Evolutionary conservation across 2,113 vertebrate species (phyloP).

Genomic region (Pithys albifrons): DNA sequence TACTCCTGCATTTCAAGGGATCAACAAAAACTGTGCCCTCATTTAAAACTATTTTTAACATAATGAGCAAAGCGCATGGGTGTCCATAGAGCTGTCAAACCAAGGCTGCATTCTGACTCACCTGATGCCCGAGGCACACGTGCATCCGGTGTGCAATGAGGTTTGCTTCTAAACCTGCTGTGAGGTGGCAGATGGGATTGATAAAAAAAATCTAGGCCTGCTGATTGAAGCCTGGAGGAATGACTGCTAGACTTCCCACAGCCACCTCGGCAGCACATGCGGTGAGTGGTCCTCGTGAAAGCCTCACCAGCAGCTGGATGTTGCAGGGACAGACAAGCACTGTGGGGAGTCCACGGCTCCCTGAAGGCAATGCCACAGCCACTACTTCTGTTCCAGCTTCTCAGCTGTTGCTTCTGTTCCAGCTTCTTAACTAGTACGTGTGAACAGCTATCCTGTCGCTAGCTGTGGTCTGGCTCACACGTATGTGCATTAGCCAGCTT

Average conservation of each 20-base stretch:
- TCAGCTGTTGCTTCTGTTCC: neutral
- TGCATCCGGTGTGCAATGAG: neutral
- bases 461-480: neutral
- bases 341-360: neutral
- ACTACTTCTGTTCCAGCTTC: neutral
- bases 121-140: neutral
- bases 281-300: fast-evolving
- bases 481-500: neutral
- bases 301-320: neutral
- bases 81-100: neutral
- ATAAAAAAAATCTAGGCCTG: fast-evolving
- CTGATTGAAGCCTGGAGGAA: neutral
- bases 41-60: neutral
- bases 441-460: neutral
- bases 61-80: neutral
- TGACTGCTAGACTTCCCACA: neutral
- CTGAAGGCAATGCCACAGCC: neutral
- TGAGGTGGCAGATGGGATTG: neutral
- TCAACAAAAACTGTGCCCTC: neutral
- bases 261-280: neutral
- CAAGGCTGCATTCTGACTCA: neutral
- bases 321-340: neutral
- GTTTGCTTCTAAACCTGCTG: neutral
- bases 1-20: neutral
- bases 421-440: neutral